phyloP scores from a whole-genome alignment of 2,797 vertebrate genomes.

The Alca torda region DNA sequence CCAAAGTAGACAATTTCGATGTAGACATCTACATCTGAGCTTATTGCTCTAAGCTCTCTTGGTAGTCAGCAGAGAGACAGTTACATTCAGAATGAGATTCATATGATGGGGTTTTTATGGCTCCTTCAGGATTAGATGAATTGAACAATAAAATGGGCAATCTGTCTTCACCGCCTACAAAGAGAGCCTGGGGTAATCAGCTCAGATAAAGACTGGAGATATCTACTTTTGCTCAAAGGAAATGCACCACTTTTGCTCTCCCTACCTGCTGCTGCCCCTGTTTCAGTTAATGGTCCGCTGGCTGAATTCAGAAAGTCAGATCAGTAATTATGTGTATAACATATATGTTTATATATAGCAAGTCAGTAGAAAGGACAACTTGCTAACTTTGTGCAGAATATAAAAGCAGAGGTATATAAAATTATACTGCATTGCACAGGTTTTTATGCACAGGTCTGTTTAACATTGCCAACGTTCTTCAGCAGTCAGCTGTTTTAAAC shows the following conservation, averaged over 20 bases:
- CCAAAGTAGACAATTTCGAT: neutral
- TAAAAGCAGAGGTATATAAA: neutral
- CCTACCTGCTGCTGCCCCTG: neutral
- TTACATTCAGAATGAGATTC: neutral
- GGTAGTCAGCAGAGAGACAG: neutral
- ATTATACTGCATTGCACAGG: neutral
- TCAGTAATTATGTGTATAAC: neutral
- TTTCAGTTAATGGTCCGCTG: neutral
- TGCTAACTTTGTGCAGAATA: neutral
- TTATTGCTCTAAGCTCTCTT: neutral
- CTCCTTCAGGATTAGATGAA: neutral
- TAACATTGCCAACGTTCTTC: neutral
- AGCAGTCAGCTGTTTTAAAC: neutral
- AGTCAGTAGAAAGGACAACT: neutral
- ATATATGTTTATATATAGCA: neutral
- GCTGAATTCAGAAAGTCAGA: neutral
- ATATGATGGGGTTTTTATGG: neutral
- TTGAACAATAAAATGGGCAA: neutral
- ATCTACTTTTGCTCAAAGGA: neutral
- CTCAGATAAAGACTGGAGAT: neutral
- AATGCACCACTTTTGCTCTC: neutral
- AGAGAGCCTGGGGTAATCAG: neutral
- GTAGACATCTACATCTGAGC: neutral
- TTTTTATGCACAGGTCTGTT: neutral
- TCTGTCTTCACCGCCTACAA: neutral